Base-by-base conservation (phyloP, 92 coral and sea anemone species). In the Paragorgia papillata region DNA sequence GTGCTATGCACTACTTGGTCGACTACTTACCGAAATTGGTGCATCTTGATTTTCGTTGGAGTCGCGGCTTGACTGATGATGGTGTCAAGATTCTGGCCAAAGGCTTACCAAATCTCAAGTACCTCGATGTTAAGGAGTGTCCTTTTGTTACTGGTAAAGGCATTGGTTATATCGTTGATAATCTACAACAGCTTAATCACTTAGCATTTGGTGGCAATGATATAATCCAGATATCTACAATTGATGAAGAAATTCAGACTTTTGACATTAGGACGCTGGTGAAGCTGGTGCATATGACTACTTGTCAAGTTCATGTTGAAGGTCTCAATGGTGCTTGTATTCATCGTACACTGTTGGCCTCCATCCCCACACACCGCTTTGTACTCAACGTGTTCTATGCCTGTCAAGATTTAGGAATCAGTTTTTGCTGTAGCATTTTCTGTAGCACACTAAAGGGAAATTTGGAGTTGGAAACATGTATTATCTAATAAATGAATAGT, bases 191-290 rank as follows among this genome's bases (percentile, higher is more conserved):
- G 56, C 86, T 92, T 12, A 78, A 53, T 51, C 87, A 85, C 35
- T 76, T 92, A 54, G 88, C 97, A 48, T 92, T 92, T 90, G 96
- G 96, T 21, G 92, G 96, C 7, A 86, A 90, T 28, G 96, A 89
- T 65, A 88, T 87, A 57, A 54, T 90, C 62, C 90, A 92, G 55
- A 87, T 88, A 82, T 81, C 90, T 27, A 54, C 89, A 41, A 81
- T 57, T 37, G 68, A 80, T 56, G 84, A 85, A 24, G 89, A 90
- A 30, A 54, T 92, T 6, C 81, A 90, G 32, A 53, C 41, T 75
- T 20, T 63, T 26, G 92, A 90, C 22, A 85, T 92, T 58, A 74
- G 91, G 13, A 61, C 76, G 79, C 57, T 92, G 80, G 79, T 85
- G 1, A 81, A 90, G 44, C 86, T 92, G n/a, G n/a, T n/a, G n/a